Conservation (phyloP, 2,797 vertebrate species). For the Helarctos malayanus region DNA sequence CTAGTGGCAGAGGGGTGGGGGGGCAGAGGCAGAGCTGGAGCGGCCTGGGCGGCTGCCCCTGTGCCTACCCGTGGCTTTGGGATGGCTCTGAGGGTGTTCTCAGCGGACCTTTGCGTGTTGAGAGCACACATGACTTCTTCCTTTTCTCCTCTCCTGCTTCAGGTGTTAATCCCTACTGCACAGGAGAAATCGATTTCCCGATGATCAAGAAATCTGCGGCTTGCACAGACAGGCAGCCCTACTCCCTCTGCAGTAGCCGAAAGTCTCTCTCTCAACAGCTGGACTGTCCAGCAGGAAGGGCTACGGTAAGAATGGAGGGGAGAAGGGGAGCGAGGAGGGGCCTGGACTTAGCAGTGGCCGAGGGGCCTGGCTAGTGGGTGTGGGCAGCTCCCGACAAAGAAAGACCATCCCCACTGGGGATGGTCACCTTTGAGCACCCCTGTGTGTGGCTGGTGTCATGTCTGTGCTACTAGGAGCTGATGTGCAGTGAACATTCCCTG, state of each 20-base stretch:
- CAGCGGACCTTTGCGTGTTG: background rate
- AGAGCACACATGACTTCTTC: accelerated
- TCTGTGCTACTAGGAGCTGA: accelerated
- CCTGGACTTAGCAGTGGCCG: accelerated
- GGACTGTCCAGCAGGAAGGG: constrained; percentile 89
- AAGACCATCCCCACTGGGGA: no score
- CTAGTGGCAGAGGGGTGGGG: no score
- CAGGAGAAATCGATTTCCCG: constrained; percentile 89
- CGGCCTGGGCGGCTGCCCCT: no score
- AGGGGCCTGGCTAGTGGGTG: accelerated
- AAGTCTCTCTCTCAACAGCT: constrained; percentile 97
- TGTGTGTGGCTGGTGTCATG: background rate
- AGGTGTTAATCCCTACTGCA: constrained; percentile 93
- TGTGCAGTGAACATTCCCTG: accelerated
- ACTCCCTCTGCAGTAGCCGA: constrained; percentile 90
- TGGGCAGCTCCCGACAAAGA: accelerated
- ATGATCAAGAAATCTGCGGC: constrained; percentile 84
- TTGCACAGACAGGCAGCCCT: constrained; percentile 79
- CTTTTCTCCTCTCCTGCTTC: accelerated
- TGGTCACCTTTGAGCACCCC: accelerated
- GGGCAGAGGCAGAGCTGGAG: background rate
- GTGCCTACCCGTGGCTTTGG: background rate
- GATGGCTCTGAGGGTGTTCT: background rate
- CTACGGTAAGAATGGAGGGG: constrained; percentile 86
- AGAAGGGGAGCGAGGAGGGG: accelerated